Base-by-base conservation (phyloP, 2,797 vertebrate genomes). In the Cynodonichthys magdalenae region DNA sequence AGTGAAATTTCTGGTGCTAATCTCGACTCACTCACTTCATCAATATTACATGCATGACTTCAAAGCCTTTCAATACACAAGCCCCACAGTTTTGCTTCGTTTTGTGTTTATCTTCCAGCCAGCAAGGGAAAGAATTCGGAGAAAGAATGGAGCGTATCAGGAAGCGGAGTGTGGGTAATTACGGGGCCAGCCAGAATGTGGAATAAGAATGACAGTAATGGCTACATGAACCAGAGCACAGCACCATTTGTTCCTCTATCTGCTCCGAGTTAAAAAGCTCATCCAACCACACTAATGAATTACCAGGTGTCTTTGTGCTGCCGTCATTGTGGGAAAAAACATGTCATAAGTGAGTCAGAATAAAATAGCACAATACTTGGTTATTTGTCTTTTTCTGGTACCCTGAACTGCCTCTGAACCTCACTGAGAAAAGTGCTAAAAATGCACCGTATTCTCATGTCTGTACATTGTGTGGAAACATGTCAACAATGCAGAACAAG, bases 181-280 rank as follows among this genome's bases (percentile, higher is more conserved):
- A 82, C 75, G 56, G 74, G 63, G 24, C 24, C 27, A 17, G 48
- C 42, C 66, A 63, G 65, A 82, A 70, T 76, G 84, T 71, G 72
- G 72, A 85, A 86, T 80, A 80, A 82, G 81, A 84, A 86, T 81
- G 77, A 78, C 74, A 77, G 79, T 77, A 81, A 87, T 77, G 69
- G 77, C 74, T 66, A 69, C 74, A 79, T 67, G 78, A 87, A 69
- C 59, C 75, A 62, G 20, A 47, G 68, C 79, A 77, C 68, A 46
- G 56, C 48, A 46, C 54, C 79, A 66, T 85, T 88, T 85, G 81
- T 88, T 88, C 68, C 42, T 75, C 68, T 75, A 59, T 78, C 69
- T 77, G 74, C 77, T 66, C 56, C 42, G 59, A 66, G 81, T 76
- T 24, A 24, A 24, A 24, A 24, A 24, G 24, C 24, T 81, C 80